These are phyloP conservation scores for Mactra quadrangularis DNA, from an alignment of 1,140 invertebrate genomes.

Conservation along the genomic window DNA sequence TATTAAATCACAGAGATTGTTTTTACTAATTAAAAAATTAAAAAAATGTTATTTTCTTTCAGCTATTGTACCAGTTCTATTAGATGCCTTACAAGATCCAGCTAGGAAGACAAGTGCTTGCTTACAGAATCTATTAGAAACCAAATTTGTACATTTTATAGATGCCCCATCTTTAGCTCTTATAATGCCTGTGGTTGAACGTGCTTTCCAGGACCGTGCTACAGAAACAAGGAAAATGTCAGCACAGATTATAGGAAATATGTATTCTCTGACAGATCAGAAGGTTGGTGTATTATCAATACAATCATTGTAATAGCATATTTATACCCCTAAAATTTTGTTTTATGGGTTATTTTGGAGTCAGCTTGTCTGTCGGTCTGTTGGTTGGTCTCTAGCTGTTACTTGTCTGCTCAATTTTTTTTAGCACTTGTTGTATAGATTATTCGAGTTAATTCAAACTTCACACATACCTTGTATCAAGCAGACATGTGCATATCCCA, in stretches of 20 bases:
- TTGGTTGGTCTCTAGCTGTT: too few species aligned
- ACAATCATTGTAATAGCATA: too few species aligned
- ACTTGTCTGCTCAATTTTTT: too few species aligned
- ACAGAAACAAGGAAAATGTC: constrained; percentile 99
- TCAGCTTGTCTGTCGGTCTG: too few species aligned
- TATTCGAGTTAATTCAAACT: too few species aligned
- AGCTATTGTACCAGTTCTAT: constrained; percentile 88
- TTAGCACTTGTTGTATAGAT: too few species aligned
- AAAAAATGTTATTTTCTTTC: constrained; percentile 35
- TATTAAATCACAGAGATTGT: too few species aligned
- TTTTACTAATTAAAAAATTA: too few species aligned
- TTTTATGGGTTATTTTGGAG: too few species aligned
- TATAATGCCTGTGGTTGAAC: constrained; percentile 99
- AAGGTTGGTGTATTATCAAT: constrained; percentile 86
- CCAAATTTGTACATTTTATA: constrained; percentile 99
- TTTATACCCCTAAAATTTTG: too few species aligned
- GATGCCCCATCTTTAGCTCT: constrained; percentile 99
- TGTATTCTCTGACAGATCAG: constrained; percentile 99
- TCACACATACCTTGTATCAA: too few species aligned
- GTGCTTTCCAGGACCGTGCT: constrained; percentile 98
- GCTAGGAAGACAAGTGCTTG: constrained; percentile 96
- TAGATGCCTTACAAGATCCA: constrained; percentile 98
- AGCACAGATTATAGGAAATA: constrained; percentile 99
- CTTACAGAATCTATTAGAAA: constrained; percentile 96
- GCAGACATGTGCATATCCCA: too few species aligned